Conservation (phyloP, 2,797 vertebrate species). For the Kryptolebias ocellatus region DNA sequence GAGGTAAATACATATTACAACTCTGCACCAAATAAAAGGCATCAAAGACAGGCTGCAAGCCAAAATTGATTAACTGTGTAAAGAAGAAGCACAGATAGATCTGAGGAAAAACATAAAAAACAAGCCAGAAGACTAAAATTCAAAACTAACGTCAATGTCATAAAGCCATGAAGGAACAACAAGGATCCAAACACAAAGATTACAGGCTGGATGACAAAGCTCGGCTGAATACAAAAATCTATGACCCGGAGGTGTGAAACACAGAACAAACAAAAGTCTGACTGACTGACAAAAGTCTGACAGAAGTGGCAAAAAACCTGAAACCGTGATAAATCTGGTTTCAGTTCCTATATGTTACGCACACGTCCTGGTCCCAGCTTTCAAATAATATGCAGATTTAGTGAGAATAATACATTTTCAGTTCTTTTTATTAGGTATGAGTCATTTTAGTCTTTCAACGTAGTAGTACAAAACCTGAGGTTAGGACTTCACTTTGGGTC, state of each 20-base stretch:
- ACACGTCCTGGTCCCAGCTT: background rate
- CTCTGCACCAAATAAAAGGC: background rate
- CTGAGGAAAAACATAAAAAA: background rate
- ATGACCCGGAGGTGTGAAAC: background rate
- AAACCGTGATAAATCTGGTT: background rate
- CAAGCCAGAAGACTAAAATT: too few relatives aligned
- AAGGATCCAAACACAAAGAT: background rate
- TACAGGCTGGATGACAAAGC: background rate
- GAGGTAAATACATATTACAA: too few relatives aligned
- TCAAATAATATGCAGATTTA: background rate
- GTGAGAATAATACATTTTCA: background rate
- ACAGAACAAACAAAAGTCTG: background rate
- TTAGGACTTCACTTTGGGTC: too few relatives aligned
- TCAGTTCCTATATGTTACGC: background rate
- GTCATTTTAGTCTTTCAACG: too few relatives aligned
- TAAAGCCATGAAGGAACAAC: background rate
- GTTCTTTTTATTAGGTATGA: too few relatives aligned
- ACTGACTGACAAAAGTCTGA: background rate
- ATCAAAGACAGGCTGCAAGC: background rate
- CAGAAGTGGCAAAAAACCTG: background rate
- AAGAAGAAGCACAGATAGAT: background rate
- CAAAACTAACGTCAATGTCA: background rate
- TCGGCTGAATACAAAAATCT: background rate
- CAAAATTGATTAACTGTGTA: background rate
- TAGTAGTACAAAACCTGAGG: too few relatives aligned